Percentiles rank a stretch among this genome's conserved stretches.
These are phyloP conservation scores for Morinoia aosen DNA, from an alignment of 2,888 invertebrate species.

Conservation along the genomic window DNA sequence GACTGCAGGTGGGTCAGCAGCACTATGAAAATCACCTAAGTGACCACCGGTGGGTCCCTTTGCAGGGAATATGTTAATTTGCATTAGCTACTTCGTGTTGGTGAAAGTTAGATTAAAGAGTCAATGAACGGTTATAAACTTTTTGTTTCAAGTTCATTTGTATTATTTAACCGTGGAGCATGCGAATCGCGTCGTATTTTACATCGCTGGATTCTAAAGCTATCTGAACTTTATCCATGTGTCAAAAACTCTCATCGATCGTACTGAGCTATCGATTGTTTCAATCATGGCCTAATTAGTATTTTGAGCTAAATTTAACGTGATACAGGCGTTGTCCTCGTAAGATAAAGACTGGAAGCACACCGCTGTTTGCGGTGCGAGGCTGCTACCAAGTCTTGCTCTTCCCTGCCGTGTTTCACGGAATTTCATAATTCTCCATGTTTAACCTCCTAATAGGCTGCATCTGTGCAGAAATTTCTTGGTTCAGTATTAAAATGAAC, in stretches of 20 bases:
- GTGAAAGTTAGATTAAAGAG: not conserved
- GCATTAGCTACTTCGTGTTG: not conserved
- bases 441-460: not conserved
- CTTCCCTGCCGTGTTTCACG: not conserved
- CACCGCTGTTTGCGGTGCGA: not conserved
- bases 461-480: constrained; percentile 20
- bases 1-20: no score
- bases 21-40: no score
- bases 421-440: not conserved
- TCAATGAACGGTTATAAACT: not conserved
- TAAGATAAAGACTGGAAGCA: not conserved
- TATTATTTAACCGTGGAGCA: not conserved
- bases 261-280: not conserved
- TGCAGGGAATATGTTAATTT: not conserved
- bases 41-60: no score
- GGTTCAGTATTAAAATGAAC: constrained; percentile 19
- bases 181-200: no score
- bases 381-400: not conserved
- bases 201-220: not conserved
- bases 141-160: not conserved
- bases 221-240: not conserved
- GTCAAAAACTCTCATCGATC: not conserved
- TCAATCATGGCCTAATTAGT: not conserved
- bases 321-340: not conserved
- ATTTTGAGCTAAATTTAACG: not conserved